Conservation (phyloP, 2,797 vertebrate species). For the Glossophaga mutica region DNA sequence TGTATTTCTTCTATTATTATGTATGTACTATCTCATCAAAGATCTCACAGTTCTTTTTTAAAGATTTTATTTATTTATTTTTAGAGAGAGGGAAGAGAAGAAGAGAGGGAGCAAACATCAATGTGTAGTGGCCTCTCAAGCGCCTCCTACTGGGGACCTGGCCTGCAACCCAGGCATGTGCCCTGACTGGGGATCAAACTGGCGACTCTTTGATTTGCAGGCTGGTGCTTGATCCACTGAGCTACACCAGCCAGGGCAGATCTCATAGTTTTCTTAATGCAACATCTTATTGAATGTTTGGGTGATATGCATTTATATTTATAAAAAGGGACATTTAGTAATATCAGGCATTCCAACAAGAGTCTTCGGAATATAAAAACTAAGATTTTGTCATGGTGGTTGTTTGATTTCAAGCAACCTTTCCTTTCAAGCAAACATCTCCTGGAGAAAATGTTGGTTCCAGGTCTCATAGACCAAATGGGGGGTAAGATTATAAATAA, state of each 20-base stretch:
- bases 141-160: too few relatives aligned
- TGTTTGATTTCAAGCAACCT: constrained; percentile 5
- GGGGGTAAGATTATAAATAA: neutral
- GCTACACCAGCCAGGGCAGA: too few relatives aligned
- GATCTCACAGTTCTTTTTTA: neutral
- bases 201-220: too few relatives aligned
- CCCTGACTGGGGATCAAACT: too few relatives aligned
- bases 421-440: neutral
- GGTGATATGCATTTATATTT: neutral
- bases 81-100: too few relatives aligned
- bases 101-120: too few relatives aligned
- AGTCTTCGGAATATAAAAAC: constrained; percentile 10
- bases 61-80: neutral
- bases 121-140: too few relatives aligned
- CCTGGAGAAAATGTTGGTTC: neutral
- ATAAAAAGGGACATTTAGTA: neutral
- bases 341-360: neutral
- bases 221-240: too few relatives aligned
- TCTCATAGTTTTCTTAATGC: neutral
- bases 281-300: neutral
- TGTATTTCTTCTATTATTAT: neutral
- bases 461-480: neutral
- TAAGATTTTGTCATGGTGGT: neutral
- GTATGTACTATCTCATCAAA: neutral
- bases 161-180: too few relatives aligned